These are phyloP conservation scores for Pedetes capensis DNA, from an alignment of 2,113 vertebrate species.

Conservation along the genomic window DNA sequence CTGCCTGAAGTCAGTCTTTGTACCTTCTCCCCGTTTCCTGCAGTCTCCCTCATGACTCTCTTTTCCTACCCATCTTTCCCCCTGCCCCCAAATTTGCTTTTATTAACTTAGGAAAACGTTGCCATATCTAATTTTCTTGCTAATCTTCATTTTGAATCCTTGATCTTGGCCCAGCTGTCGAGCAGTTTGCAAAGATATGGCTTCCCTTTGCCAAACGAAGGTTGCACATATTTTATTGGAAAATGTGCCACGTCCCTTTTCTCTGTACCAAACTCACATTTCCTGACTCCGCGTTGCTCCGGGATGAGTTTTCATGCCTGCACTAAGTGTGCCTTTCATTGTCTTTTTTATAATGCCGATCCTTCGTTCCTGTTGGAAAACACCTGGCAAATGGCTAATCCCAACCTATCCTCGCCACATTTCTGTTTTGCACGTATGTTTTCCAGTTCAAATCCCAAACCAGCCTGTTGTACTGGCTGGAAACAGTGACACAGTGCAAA, in stretches of 20 bases:
- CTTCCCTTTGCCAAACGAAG: background rate
- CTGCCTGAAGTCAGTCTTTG: background rate
- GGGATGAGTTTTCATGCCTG: background rate
- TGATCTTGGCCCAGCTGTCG: background rate
- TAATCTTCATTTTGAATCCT: background rate
- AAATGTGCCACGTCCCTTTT: background rate
- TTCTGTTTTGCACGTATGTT: background rate
- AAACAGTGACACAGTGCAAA: background rate
- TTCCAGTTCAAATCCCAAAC: background rate
- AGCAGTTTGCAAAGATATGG: background rate
- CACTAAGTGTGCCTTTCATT: background rate
- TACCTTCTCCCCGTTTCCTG: background rate
- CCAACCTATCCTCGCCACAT: background rate
- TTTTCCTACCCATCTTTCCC: background rate
- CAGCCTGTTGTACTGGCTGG: background rate
- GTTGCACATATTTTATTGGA: background rate
- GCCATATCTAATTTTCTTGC: background rate
- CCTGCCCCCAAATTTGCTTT: background rate
- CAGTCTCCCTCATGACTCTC: fast-evolving
- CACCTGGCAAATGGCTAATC: conserved; percentile 36
- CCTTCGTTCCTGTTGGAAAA: conserved; percentile 42
- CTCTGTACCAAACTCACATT: background rate
- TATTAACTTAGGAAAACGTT: background rate
- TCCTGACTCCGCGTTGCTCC: background rate
- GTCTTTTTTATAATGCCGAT: conserved; percentile 15